A percentile compares a stretch with the other conserved stretches of the same genome.
Conservation (phyloP, 2,888 invertebrate genomes). For the Aleiodes testaceus region DNA sequence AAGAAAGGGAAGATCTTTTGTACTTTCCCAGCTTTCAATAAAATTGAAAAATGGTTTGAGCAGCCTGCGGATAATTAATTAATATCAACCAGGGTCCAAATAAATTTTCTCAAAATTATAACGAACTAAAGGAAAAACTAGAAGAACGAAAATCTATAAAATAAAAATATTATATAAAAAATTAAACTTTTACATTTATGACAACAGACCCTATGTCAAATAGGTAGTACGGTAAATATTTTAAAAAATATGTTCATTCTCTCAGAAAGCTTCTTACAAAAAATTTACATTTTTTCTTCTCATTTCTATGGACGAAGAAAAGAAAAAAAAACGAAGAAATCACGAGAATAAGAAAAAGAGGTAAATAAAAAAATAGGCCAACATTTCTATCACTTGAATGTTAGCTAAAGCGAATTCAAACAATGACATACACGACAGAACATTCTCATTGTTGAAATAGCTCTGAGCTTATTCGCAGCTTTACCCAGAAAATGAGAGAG, state of each 20-base stretch:
- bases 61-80: conserved; percentile 51
- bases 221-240: conserved; percentile 62
- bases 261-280: not conserved
- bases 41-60: conserved; percentile 55
- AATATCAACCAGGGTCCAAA: conserved; percentile 30
- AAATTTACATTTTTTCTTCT: conserved; percentile 4
- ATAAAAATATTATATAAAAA: conserved; percentile 63
- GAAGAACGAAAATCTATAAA: conserved; percentile 55
- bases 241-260: conserved; percentile 58
- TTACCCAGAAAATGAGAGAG: not conserved
- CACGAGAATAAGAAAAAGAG: conserved; percentile 54
- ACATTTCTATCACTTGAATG: conserved; percentile 55
- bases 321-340: conserved; percentile 43
- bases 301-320: not conserved
- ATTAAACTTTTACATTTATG: conserved; percentile 66
- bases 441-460: conserved; percentile 23
- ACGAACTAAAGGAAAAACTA: conserved; percentile 26
- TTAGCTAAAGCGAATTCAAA: conserved; percentile 16
- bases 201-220: conserved; percentile 66
- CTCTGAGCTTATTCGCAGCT: conserved; percentile 27
- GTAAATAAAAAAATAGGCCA: conserved; percentile 61
- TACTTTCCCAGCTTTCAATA: conserved; percentile 60
- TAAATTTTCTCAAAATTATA: conserved; percentile 26
- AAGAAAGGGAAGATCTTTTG: conserved; percentile 59
- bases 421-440: not conserved